Base-by-base conservation (phyloP, 2,797 vertebrate genomes). In the Hipposideros larvatus region DNA sequence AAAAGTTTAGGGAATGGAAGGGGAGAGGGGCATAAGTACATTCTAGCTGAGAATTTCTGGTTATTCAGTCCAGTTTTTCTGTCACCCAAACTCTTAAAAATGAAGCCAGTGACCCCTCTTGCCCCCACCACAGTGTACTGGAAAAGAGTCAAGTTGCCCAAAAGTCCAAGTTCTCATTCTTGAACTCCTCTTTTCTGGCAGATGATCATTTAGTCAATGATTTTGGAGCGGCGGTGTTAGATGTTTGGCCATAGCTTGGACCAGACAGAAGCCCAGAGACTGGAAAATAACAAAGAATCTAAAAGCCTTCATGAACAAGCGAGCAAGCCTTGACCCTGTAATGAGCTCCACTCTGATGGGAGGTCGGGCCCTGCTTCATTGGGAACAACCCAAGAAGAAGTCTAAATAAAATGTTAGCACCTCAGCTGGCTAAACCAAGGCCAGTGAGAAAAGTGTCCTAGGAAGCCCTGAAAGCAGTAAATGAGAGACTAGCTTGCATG, bases 231-330 rank as follows among this genome's bases (percentile, higher is more conserved):
- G 74, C 22, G 0, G 13, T 86, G 7, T 90, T 91, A 90, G 87
- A 91, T 59, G 15, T 82, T 95, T 97, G 96, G 86, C 70, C 90
- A 37, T 51, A 87, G 31, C 15, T 94, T 89, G 85, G 53, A 92
- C 24, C 34, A 84, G 48, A 55, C 46, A 92, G 41, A 84, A 53
- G 48, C 61, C 55, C 79, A 87, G 82, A 97, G 53, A 10, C 59
- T 93, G n/a, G 34, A 84, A 93, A 78, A 85, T 41, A 79, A 65
- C 43, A 75, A 85, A 66, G 53, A 83, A 31, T 53, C 37, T 21
- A 86, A 95, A 88, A 73, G 24, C 7, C 53, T 91, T 95, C 41
- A 26, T 83, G 78, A 87, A 37, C 4, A 18, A 91, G 21, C 24
- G 75, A 71, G 15, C 34, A 73, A 90, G 63, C 22, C 46, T 51